Conservation (phyloP, 2,888 invertebrate species). For the Cancer borealis region DNA sequence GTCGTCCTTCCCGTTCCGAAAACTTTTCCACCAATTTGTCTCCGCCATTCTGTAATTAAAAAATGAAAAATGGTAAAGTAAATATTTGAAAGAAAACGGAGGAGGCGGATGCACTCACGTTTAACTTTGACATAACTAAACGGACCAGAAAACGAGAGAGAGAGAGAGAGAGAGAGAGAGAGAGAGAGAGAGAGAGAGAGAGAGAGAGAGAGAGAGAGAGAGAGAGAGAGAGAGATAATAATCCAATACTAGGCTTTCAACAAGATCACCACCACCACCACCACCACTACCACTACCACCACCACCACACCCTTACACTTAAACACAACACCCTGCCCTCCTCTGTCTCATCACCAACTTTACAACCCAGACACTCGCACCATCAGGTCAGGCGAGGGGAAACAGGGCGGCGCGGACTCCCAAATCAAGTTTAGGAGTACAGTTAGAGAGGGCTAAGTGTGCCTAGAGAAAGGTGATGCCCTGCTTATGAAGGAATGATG, state of each 20-base stretch:
- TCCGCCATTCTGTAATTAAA: conserved; percentile 68
- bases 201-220: conserved; percentile 43
- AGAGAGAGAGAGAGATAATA: background rate
- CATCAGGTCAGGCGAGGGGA: background rate
- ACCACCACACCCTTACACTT: background rate
- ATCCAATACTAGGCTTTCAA: background rate
- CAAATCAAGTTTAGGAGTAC: conserved; percentile 15
- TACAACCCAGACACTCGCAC: background rate
- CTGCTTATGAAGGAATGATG: background rate
- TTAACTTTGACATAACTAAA: background rate
- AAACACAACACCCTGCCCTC: background rate
- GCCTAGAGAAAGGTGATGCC: background rate
- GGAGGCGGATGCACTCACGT: background rate
- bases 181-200: conserved; percentile 52
- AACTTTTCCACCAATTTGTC: conserved; percentile 72
- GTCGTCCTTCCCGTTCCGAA: conserved; percentile 62
- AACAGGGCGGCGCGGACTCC: background rate
- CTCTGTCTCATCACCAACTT: background rate
- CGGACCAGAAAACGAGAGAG: background rate
- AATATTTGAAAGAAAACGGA: conserved; percentile 4
- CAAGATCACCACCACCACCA: conserved; percentile 28
- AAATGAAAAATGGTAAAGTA: background rate
- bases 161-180: background rate
- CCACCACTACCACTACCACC: background rate
- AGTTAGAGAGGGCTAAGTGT: background rate